Evolutionary conservation across 1,140 invertebrate genomes (phyloP).

Genomic region (Cydia pomonella): DNA sequence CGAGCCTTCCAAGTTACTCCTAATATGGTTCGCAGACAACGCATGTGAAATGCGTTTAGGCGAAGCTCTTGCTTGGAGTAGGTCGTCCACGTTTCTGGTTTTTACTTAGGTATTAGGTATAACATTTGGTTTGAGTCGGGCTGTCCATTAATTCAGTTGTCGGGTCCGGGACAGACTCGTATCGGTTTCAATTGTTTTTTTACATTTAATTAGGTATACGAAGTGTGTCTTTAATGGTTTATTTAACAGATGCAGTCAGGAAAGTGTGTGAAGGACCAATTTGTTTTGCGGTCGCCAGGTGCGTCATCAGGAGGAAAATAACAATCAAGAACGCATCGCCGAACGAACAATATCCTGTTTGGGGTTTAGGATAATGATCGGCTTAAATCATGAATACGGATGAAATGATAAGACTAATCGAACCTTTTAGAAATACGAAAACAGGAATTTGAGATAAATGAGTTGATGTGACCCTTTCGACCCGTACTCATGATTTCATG

Average conservation of each 20-base stretch:
- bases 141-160: not conserved
- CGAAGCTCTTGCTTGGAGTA: no score
- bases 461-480: not conserved
- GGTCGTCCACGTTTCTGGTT: no score
- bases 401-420: not conserved
- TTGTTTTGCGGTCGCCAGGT: constrained; percentile 19
- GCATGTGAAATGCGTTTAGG: no score
- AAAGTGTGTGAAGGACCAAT: constrained; percentile 28
- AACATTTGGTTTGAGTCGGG: no score
- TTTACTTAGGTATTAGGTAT: no score
- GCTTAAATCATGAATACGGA: constrained; percentile 3
- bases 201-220: not conserved
- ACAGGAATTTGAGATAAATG: not conserved
- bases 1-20: no score
- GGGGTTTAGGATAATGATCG: not conserved
- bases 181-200: not conserved
- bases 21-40: no score
- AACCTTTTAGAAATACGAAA: not conserved
- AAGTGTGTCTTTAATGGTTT: constrained; percentile 13
- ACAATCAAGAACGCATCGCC: not conserved
- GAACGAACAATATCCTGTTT: constrained; percentile 20
- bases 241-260: constrained; percentile 22
- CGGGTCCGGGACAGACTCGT: not conserved
- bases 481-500: constrained; percentile 1
- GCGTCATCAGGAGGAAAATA: constrained; percentile 28